Evolutionary conservation across 2,888 invertebrate genomes (phyloP), one percentile per base, ranked within the genome.

Genomic region (Drosophila buzzatii): DNA sequence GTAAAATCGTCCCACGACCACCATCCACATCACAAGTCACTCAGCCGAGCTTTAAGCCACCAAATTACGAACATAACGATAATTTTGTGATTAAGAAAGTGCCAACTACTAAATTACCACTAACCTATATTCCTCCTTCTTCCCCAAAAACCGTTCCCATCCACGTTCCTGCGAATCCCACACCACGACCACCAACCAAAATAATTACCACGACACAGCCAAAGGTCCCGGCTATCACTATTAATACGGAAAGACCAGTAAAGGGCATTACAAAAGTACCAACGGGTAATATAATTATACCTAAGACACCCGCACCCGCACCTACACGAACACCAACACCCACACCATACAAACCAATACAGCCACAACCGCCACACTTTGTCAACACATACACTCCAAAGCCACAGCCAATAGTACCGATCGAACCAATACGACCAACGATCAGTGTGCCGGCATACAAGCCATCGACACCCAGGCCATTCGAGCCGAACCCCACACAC

Each of bases 1-100:
- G 94, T 93, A 92, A 91, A 85, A 85, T 84, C 76, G 79, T 77
- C 61, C 94, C 94, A 58, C 94, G 93, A 3, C 73, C 83, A 42
- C 81, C 90, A 71, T 78, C 89, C 71, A 64, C 73, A 70, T 82
- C 86, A 64, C 79, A 80, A 78, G 70, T 82, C 80, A 81, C 85
- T 77, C 80, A 82, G 78, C 79, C 76, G 72, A 68, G 56, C 66
- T 73, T 66, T 77, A 88, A 61, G 72, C 76, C 74, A 65, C 76
- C 74, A 73, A 88, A 87, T 86, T 91, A 90, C 82, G 83, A 74
- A 49, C 69, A 62, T 47, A 84, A 88, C 66, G 85, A 91, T 88
- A 88, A 76, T 70, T 74, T 73, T 72, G 85, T 79, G 80, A 90
- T 81, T 73, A 91, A 89, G 85, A 83, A 87, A 75, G 76, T 79